Conservation (phyloP, 2,113 vertebrate species). For the Actenoides hombroni region DNA sequence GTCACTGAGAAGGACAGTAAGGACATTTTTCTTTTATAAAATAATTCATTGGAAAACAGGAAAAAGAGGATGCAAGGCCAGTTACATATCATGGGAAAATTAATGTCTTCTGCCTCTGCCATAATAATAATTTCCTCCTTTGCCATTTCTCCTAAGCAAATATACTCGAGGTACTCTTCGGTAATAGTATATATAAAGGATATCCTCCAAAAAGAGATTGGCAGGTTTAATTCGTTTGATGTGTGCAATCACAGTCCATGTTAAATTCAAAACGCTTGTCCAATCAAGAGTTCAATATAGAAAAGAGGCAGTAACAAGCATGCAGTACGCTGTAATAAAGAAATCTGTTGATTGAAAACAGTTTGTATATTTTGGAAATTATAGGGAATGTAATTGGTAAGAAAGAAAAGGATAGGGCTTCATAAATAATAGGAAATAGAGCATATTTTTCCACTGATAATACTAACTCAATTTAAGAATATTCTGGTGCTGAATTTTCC, state of each 20-base stretch:
- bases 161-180: conserved; percentile 71
- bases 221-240: conserved; percentile 98
- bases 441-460: conserved; percentile 92
- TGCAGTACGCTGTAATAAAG: conserved; percentile 90
- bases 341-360: conserved; percentile 99
- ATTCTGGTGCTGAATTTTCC: conserved; percentile 70
- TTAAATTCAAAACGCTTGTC: conserved; percentile 93
- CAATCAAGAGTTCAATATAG: conserved; percentile 87
- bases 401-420: conserved; percentile 98
- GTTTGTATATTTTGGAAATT: conserved; percentile 99
- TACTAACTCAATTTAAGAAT: conserved; percentile 81
- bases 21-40: neutral
- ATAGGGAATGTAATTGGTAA: conserved; percentile 99
- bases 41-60: neutral
- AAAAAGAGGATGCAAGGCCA: neutral
- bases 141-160: conserved; percentile 70
- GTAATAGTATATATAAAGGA: conserved; percentile 81
- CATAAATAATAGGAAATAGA: conserved; percentile 98
- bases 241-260: conserved; percentile 96
- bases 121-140: conserved; percentile 65
- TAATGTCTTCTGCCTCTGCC: conserved; percentile 34
- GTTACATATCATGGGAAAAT: conserved; percentile 39
- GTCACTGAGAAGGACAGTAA: neutral
- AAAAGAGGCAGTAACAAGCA: conserved; percentile 84
- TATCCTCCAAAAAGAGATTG: conserved; percentile 89